Conservation (phyloP, 2,888 invertebrate species). For the Alloplasta piceator region DNA sequence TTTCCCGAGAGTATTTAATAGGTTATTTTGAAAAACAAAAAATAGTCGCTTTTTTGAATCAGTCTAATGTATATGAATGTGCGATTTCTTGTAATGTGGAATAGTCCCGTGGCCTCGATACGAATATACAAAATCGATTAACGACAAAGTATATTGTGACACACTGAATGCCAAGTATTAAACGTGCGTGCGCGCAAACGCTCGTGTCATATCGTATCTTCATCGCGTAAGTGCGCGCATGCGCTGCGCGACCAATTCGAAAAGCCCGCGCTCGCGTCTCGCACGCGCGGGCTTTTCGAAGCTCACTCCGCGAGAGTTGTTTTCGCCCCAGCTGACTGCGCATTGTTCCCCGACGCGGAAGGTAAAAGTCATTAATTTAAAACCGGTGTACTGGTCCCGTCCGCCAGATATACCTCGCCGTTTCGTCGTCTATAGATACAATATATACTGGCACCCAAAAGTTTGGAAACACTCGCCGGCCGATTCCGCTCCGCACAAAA, state of each 20-base stretch:
- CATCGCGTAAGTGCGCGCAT: not conserved
- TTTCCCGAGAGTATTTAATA: too few species aligned
- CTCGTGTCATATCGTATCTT: constrained; percentile 10
- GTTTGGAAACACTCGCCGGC: too few species aligned
- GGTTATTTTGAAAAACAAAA: too few species aligned
- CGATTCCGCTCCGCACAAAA: too few species aligned
- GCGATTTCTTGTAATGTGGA: not conserved
- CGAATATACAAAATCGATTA: constrained; percentile 37
- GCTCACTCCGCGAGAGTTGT: constrained; percentile 44
- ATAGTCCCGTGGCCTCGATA: constrained; percentile 48
- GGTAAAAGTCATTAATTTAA: constrained; percentile 81
- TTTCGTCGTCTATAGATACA: constrained; percentile 36
- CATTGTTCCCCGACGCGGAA: constrained; percentile 78
- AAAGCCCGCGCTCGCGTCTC: constrained; percentile 43
- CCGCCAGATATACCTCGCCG: constrained; percentile 55
- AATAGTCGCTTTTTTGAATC: too few species aligned
- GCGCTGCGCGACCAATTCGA: constrained; percentile 36
- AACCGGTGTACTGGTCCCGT: constrained; percentile 66
- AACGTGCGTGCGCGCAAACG: not conserved
- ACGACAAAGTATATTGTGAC: constrained; percentile 7
- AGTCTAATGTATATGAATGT: not conserved
- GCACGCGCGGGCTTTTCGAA: constrained; percentile 31
- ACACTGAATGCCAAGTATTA: constrained; percentile 11
- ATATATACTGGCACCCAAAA: too few species aligned
- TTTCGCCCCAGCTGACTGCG: constrained; percentile 75